Evolutionary conservation across 1,140 invertebrate species (phyloP), one percentile per base, ranked within the genome.

Genomic region (Drosophila rhopaloa): DNA sequence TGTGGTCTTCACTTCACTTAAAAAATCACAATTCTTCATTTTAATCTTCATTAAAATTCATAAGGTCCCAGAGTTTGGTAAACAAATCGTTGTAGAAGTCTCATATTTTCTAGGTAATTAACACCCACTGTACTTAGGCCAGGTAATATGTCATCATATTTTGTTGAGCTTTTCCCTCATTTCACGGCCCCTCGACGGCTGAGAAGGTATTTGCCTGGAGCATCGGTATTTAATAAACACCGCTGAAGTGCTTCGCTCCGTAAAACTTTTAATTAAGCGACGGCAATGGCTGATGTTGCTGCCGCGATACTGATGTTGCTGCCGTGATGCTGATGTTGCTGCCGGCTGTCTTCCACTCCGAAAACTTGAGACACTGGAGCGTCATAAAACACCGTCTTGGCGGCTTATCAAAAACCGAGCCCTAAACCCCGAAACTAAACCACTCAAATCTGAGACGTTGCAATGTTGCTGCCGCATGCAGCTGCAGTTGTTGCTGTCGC

Each of bases 241-340:
- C 48, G 63, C 67, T 79, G 32, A 51, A 71, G 59, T 66, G 79
- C 57, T 40, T 27, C 53, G 75, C 24, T 40, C 37, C 46, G 58
- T 59, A 79, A 86, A 86, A 89, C 71, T 86, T 86, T 86, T 86
- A 86, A 86, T 86, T 86, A 86, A 86, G 84, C 76, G 61, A 51
- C 19, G 73, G 43, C 44, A 38, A 13, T 19, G 19, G 61, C 40
- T 14, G 46, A 29, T 44, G 46, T 16, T 37, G 65, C 40, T 53
- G 29, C 35, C 19, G 32, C 10, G 44, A 46, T 29, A 24, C 40
- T 14, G 46, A 29, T 44, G 46, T 16, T 37, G 65, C 40, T 53
- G 29, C 35, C 19, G 32, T 13, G 44, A 46, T 29, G 48, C 38
- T 51, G 57, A 27, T 60, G 47, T 32, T 27, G 51, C 50, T 32